Evolutionary conservation across 53 echinoderm and acorn worm genomes (phyloP).

Genomic region (Pentamera pediparva): DNA sequence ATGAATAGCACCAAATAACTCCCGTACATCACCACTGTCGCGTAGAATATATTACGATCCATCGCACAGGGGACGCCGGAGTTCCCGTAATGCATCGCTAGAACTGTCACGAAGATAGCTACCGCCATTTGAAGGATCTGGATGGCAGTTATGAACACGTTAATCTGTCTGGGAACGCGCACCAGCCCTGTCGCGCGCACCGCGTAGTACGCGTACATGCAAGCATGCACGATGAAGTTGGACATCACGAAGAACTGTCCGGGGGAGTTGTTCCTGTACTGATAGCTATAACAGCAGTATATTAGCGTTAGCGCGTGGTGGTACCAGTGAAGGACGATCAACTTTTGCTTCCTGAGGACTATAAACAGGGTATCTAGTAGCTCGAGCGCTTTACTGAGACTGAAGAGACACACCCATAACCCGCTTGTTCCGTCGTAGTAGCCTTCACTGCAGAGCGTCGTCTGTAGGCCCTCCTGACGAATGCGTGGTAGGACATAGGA

Average conservation of each 20-base stretch:
- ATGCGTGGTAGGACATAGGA: not conserved
- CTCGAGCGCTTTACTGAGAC: slow-evolving; percentile 26
- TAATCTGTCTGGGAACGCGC: slow-evolving; percentile 18
- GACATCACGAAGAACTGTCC: slow-evolving; percentile 53
- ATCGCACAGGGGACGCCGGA: slow-evolving; percentile 33
- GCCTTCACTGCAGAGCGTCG: not conserved
- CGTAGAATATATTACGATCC: not conserved
- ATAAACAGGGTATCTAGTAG: slow-evolving; percentile 40
- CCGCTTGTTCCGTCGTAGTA: slow-evolving; percentile 5
- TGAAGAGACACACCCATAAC: slow-evolving; percentile 35
- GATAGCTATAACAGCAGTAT: slow-evolving; percentile 33
- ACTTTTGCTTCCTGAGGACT: slow-evolving; percentile 43
- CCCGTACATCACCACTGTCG: slow-evolving; percentile 38
- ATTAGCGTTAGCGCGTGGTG: slow-evolving; percentile 47
- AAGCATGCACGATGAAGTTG: slow-evolving; percentile 49
- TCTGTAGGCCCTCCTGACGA: not conserved
- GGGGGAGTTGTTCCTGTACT: slow-evolving; percentile 48
- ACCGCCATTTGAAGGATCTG: slow-evolving; percentile 52
- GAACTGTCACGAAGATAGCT: slow-evolving; percentile 28
- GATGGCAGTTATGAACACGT: slow-evolving; percentile 46
- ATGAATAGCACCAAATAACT: slow-evolving; percentile 47
- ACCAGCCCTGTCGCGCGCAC: slow-evolving; percentile 42
- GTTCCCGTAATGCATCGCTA: not conserved
- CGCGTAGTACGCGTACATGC: slow-evolving; percentile 66
- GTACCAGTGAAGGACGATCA: slow-evolving; percentile 48